Evolutionary conservation across 2,888 invertebrate species (phyloP).

Genomic region (Xylota segnis): DNA sequence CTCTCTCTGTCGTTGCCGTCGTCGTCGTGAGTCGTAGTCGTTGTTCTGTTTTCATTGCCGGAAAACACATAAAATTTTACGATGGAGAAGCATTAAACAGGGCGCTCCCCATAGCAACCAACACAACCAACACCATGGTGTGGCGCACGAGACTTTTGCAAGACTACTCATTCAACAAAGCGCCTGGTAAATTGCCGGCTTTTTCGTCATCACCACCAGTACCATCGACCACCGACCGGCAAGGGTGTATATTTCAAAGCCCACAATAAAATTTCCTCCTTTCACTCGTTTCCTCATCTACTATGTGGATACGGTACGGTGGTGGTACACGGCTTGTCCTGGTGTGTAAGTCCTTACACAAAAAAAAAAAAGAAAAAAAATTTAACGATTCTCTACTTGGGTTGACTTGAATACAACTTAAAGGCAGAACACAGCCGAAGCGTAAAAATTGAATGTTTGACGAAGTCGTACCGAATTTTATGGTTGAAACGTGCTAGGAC

Average conservation of each 20-base stretch:
- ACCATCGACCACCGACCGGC: background rate
- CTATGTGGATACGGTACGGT: background rate
- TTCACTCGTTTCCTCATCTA: background rate
- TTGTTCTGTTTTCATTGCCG: constrained; percentile 80
- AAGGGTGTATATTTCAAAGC: constrained; percentile 56
- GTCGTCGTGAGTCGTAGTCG: constrained; percentile 29
- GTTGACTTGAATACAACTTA: constrained; percentile 51
- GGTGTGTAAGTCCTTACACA: constrained; percentile 31
- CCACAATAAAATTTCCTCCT: constrained; percentile 39
- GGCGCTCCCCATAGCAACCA: constrained; percentile 79
- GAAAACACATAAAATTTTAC: constrained; percentile 84
- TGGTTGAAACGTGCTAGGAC: constrained; percentile 70
- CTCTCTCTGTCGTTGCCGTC: background rate
- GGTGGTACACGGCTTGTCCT: constrained; percentile 8
- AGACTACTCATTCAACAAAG: constrained; percentile 59
- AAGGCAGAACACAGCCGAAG: constrained; percentile 41
- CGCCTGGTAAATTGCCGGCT: constrained; percentile 60
- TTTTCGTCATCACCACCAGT: constrained; percentile 55
- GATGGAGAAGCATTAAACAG: constrained; percentile 81
- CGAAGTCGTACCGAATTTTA: constrained; percentile 74
- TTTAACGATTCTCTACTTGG: constrained; percentile 53
- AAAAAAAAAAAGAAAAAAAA: constrained; percentile 42
- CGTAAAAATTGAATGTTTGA: constrained; percentile 76
- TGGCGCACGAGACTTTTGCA: constrained; percentile 59
- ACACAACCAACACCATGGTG: constrained; percentile 25